Evolutionary conservation across 2,888 invertebrate species (phyloP), one percentile per base, ranked within the genome.

Genomic region (Anticlea derivata): DNA sequence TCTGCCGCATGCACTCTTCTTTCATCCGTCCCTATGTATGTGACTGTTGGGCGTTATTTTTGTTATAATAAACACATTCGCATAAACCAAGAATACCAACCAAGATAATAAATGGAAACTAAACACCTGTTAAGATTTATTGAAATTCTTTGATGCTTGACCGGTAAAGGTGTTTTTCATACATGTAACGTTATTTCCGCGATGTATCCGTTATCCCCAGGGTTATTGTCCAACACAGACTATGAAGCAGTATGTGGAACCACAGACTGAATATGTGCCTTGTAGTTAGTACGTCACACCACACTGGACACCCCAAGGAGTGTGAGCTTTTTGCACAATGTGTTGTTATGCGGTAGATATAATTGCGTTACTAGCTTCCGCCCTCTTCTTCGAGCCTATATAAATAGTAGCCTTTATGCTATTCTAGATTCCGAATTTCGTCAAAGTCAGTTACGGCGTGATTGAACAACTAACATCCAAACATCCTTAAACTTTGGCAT

Each of bases 141-240:
- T 29, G 10, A 20, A 40, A 30, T 40, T 40, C n/a, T 31, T 11
- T 5, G 26, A 26, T 8, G 35, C 35, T 23, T 22, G 44, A 44
- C 35, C 29, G 24, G 8, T 44, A 13, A 23, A 8, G n/a, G 30
- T 48, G 40, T 40, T 29, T 55, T 60, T 54, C 47, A 52, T 57
- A 50, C 44, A 34, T 39, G 29, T 39, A 34, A 45, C 51, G 51
- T 39, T 29, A 41, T 50, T 63, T 63, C 63, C 65, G 58, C 46
- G 51, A 55, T 41, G n/a, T 44, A 34, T 41, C 59, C 60, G 58
- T 58, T 63, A 55, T 13, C 35, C 34, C 12, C 30, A 44, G 50
- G 60, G 60, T 56, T 61, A 58, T 56, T 56, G 60, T 58, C 54
- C 58, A 56, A 10, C 26, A 8, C 24, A 30, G 43, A 23, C 10